Percentiles rank a stretch among this genome's conserved stretches.
Conservation (phyloP, 2,797 vertebrate species). For the Myotis vivesi region DNA sequence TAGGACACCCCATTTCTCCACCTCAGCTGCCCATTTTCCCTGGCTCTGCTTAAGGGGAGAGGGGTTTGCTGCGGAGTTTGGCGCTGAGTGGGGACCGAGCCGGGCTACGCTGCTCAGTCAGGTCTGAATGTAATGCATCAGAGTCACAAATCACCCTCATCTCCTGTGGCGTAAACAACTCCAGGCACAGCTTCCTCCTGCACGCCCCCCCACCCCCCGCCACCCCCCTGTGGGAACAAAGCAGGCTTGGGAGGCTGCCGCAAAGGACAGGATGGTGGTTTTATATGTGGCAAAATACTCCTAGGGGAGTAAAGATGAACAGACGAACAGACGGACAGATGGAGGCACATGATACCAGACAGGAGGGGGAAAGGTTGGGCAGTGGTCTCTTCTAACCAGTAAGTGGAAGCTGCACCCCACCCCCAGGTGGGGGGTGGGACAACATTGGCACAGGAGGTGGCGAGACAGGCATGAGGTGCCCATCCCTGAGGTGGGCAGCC, state of each 20-base stretch:
- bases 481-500: slow-evolving; percentile 74
- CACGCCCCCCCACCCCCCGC: background rate
- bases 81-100: background rate
- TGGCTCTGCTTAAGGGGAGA: background rate
- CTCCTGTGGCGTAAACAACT: background rate
- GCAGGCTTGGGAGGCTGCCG: slow-evolving; percentile 58
- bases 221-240: background rate
- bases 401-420: slow-evolving; percentile 67
- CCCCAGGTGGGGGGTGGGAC: background rate
- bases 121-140: background rate
- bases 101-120: background rate
- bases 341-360: slow-evolving; percentile 54
- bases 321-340: slow-evolving; percentile 59
- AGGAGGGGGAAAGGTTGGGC: slow-evolving; percentile 36
- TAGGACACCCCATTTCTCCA: background rate
- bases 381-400: slow-evolving; percentile 70
- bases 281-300: slow-evolving; percentile 77
- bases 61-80: background rate
- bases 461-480: slow-evolving; percentile 72
- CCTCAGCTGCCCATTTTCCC: background rate
- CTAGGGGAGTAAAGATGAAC: slow-evolving; percentile 66
- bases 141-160: background rate
- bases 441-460: slow-evolving; percentile 79
- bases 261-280: slow-evolving; percentile 67
- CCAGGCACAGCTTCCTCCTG: background rate